phyloP scores from a whole-genome alignment of 2,888 invertebrate genomes.

The Rhaphigaster nebulosa region DNA sequence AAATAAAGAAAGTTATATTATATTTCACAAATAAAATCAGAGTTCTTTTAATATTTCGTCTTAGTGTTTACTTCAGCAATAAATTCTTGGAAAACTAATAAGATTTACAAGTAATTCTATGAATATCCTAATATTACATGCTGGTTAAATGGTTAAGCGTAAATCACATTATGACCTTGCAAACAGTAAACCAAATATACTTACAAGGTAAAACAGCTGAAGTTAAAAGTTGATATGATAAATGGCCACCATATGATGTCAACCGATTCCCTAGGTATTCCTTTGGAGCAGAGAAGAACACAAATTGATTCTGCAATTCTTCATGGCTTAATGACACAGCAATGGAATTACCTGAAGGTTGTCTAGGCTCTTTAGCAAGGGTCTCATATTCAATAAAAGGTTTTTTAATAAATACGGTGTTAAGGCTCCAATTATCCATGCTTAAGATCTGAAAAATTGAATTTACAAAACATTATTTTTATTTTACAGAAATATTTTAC shows the following conservation, averaged over 20 bases:
- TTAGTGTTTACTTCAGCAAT: too few species aligned
- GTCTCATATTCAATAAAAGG: slow-evolving; percentile 68
- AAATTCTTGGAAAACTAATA: too few species aligned
- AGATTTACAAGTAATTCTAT: too few species aligned
- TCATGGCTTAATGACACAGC: slow-evolving; percentile 72
- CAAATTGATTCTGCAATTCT: slow-evolving; percentile 70
- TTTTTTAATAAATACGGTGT: slow-evolving; percentile 71
- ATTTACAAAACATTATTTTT: not conserved
- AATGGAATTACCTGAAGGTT: slow-evolving; percentile 67
- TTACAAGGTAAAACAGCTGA: slow-evolving; percentile 73
- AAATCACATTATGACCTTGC: too few species aligned
- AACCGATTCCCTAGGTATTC: slow-evolving; percentile 86
- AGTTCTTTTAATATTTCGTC: too few species aligned
- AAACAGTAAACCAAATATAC: not conserved
- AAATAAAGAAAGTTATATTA: too few species aligned
- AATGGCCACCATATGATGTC: slow-evolving; percentile 88
- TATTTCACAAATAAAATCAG: too few species aligned
- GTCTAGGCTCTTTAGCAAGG: slow-evolving; percentile 43
- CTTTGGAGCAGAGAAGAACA: slow-evolving; percentile 84
- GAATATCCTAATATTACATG: too few species aligned
- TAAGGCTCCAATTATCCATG: slow-evolving; percentile 79
- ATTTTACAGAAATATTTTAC: not conserved
- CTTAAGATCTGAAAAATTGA: slow-evolving; percentile 71
- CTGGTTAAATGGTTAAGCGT: too few species aligned
- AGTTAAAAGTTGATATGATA: slow-evolving; percentile 84